These are phyloP conservation scores for Centruroides sculpturatus DNA, from an alignment of 1,140 invertebrate species.

Conservation along the genomic window DNA sequence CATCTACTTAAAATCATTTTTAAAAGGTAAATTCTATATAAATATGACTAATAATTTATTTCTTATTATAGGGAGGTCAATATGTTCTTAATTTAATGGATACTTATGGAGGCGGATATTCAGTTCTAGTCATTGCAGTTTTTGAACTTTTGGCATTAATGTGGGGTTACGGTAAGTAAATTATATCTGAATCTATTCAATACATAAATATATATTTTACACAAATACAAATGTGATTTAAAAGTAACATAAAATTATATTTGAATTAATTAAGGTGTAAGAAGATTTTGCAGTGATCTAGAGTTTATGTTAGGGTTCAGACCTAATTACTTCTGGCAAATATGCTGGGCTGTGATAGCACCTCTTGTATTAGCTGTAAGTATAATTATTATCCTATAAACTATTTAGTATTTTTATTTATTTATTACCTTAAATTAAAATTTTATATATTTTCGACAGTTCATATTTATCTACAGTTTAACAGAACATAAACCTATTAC, in stretches of 20 bases:
- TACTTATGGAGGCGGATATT: slow-evolving; percentile 23
- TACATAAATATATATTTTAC: no score
- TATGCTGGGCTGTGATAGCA: slow-evolving; percentile 25
- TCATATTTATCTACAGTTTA: slow-evolving; percentile 24
- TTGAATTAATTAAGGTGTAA: slow-evolving; percentile 30
- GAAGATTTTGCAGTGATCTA: slow-evolving; percentile 34
- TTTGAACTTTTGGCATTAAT: slow-evolving; percentile 27
- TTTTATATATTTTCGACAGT: no score
- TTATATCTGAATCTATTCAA: no score
- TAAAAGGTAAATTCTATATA: no score
- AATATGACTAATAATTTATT: no score
- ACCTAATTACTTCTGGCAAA: slow-evolving; percentile 24
- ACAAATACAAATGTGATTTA: no score
- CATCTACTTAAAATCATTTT: no score
- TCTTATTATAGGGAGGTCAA: slow-evolving; percentile 22
- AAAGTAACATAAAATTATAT: neutral
- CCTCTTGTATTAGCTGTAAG: slow-evolving; percentile 25
- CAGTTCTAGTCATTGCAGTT: slow-evolving; percentile 23
- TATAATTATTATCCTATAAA: neutral
- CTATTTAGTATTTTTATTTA: no score
- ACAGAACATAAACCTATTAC: neutral
- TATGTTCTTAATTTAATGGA: slow-evolving; percentile 30
- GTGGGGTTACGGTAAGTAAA: slow-evolving; percentile 29
- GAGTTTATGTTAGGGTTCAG: slow-evolving; percentile 28
- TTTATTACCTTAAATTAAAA: no score